Conservation (phyloP, 2,888 invertebrate genomes). For the Exephanes ischioxanthus region DNA sequence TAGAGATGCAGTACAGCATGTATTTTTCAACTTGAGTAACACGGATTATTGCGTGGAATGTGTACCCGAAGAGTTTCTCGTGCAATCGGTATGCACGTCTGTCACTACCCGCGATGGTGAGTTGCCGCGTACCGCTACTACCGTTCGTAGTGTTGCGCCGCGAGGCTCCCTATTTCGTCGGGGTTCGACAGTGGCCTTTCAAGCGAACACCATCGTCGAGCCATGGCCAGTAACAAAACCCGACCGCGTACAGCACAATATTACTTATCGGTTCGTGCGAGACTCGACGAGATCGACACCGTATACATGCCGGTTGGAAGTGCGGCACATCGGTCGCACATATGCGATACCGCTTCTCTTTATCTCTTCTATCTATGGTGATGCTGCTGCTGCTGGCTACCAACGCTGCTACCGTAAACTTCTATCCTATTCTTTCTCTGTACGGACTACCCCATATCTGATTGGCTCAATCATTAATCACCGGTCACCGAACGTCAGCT, state of each 20-base stretch:
- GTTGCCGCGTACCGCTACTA: conserved; percentile 34
- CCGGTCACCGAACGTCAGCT: conserved; percentile 78
- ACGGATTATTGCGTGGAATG: conserved; percentile 67
- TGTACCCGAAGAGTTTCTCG: conserved; percentile 44
- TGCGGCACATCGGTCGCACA: conserved; percentile 75
- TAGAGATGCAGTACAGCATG: not conserved
- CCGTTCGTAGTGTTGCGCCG: conserved; percentile 48
- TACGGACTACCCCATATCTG: conserved; percentile 76
- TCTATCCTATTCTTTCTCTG: conserved; percentile 42
- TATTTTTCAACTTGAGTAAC: conserved; percentile 57
- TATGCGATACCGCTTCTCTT: conserved; percentile 57
- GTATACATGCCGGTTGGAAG: conserved; percentile 79
- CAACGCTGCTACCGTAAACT: not conserved
- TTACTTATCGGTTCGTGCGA: conserved; percentile 73
- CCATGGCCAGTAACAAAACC: conserved; percentile 56
- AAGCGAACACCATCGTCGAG: conserved; percentile 61
- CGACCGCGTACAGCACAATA: conserved; percentile 78
- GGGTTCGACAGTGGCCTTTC: conserved; percentile 64
- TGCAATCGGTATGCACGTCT: conserved; percentile 67
- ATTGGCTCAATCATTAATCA: conserved; percentile 82
- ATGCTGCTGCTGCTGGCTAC: conserved; percentile 28
- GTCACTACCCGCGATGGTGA: conserved; percentile 42
- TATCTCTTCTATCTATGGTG: conserved; percentile 54
- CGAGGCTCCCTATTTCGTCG: conserved; percentile 54
- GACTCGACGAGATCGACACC: conserved; percentile 76